phyloP scores from a whole-genome alignment of 2,888 invertebrate genomes.

The Stegophylla sp. region DNA sequence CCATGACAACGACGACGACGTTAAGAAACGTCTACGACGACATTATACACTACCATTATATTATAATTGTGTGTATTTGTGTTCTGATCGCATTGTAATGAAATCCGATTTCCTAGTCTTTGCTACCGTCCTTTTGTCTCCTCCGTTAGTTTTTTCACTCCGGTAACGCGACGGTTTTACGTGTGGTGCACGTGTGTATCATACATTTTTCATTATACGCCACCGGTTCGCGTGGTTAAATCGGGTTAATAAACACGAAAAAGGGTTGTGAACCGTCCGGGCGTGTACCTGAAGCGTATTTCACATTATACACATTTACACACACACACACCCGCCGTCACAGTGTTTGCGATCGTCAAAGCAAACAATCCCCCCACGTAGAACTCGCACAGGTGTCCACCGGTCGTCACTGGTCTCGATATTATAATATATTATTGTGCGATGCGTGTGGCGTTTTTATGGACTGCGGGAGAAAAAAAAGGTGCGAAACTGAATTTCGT shows the following conservation, averaged over 20 bases:
- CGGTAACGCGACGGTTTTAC: no score
- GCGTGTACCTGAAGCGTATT: no score
- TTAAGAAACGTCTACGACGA: no score
- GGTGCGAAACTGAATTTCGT: no score
- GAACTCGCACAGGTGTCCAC: neutral
- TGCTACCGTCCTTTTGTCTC: neutral
- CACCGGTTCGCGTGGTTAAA: neutral
- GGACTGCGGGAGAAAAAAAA: no score
- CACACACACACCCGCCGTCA: neutral
- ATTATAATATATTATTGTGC: no score
- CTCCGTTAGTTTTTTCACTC: neutral
- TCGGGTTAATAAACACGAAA: constrained; percentile 19
- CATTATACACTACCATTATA: no score
- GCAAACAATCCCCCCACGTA: constrained; percentile 41
- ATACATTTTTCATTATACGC: no score
- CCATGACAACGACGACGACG: no score
- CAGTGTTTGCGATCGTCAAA: neutral
- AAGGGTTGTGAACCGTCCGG: neutral
- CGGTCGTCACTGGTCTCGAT: neutral
- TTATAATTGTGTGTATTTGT: neutral
- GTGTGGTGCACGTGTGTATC: neutral
- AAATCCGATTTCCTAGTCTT: constrained; percentile 21
- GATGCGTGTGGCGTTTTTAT: no score
- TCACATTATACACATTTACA: neutral
- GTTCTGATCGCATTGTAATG: neutral